Conservation (phyloP, 2,113 vertebrate genomes). For the Rhinichthys klamathensis region DNA sequence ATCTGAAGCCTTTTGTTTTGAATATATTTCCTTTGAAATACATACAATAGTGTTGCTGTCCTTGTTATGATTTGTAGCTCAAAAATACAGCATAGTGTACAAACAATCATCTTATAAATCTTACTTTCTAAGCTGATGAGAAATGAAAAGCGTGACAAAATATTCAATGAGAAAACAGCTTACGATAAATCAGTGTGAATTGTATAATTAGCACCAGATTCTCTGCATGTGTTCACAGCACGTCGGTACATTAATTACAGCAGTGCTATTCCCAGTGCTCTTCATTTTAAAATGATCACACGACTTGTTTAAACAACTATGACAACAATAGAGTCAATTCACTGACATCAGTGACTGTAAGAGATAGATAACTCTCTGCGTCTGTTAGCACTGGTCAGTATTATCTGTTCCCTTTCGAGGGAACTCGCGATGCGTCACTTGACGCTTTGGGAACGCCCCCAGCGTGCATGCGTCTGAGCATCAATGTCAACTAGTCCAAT, state of each 20-base stretch:
- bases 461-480: too few relatives aligned
- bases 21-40: conserved; percentile 52
- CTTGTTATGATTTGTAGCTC: conserved; percentile 31
- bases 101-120: conserved; percentile 22
- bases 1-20: conserved; percentile 12
- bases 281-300: conserved; percentile 29
- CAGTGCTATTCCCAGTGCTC: not conserved
- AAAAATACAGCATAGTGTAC: not conserved
- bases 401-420: too few relatives aligned
- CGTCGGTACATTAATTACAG: conserved; percentile 19
- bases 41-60: conserved; percentile 57
- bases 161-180: conserved; percentile 20
- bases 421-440: too few relatives aligned
- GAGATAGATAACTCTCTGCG: not conserved
- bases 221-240: conserved; percentile 30
- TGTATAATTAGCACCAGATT: conserved; percentile 38
- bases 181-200: conserved; percentile 29
- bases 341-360: conserved; percentile 26
- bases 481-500: too few relatives aligned
- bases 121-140: conserved; percentile 8
- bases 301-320: conserved; percentile 19
- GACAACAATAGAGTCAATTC: conserved; percentile 20
- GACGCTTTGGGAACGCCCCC: too few relatives aligned
- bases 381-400: conserved; percentile 19
- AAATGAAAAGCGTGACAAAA: conserved; percentile 17